Evolutionary conservation across 2,797 vertebrate genomes (phyloP).

Genomic region (Sebastes umbrosus): DNA sequence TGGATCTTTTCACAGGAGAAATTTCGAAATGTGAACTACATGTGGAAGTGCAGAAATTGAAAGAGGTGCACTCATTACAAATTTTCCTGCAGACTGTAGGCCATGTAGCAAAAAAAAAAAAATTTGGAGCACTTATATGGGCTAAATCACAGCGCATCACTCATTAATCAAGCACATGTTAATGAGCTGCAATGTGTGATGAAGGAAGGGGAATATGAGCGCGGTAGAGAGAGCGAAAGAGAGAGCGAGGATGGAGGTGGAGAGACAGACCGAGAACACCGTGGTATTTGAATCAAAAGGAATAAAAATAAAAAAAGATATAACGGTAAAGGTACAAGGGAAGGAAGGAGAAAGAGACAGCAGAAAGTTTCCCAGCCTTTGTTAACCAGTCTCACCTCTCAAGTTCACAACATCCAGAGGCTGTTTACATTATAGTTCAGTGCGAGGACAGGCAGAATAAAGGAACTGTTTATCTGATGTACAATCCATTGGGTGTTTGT

Average conservation of each 20-base stretch:
- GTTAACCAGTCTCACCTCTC: not conserved
- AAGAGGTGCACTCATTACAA: not conserved
- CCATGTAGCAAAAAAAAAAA: not conserved
- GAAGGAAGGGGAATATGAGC: not conserved
- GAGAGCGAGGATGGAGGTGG: not conserved
- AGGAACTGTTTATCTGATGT: constrained; percentile 5
- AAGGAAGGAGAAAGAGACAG: not conserved
- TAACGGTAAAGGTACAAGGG: not conserved
- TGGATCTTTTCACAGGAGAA: no score
- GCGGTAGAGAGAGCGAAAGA: not conserved
- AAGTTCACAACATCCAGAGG: constrained; percentile 1
- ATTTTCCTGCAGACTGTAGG: not conserved
- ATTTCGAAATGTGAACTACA: no score
- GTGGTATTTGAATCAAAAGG: not conserved
- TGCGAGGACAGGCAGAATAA: not conserved
- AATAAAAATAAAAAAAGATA: not conserved
- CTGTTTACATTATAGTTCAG: constrained; percentile 29
- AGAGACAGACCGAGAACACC: not conserved
- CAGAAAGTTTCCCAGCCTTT: not conserved
- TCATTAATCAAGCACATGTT: constrained; percentile 30
- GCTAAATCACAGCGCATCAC: constrained; percentile 26
- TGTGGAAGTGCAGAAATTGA: constrained; percentile 3
- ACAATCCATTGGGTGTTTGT: not conserved
- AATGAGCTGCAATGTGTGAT: constrained; percentile 1
- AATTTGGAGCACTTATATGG: constrained; percentile 38